Evolutionary conservation across 2,797 vertebrate genomes (phyloP), one percentile per base, ranked within the genome.

Genomic region (Semotilus atromaculatus): DNA sequence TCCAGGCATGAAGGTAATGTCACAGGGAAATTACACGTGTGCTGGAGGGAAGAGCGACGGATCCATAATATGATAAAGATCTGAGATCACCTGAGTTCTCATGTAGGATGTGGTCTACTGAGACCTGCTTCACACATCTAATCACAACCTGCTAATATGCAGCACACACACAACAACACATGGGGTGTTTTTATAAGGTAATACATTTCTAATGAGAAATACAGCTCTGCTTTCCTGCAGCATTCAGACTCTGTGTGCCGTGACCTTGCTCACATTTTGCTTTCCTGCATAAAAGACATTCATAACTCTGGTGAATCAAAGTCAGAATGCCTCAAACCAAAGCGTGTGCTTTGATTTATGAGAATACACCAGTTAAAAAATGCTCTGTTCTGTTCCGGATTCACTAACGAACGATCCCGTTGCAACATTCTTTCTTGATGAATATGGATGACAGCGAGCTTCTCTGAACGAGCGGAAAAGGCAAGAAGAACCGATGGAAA

Each of bases 1-100:
- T 80, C 53, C 64, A 82, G 45, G 77, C 71, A 58, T 73, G 80
- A 80, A 87, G 83, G 74, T 67, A 88, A 74, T 66, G 48, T 80
- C 78, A 81, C 81, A 77, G 36, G 68, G 68, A 86, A 66, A 71
- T 82, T 64, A 75, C 76, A 62, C 8, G 62, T 86, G 81, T 74
- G 84, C 72, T 64, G 64, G 74, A 43, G 48, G 70, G 60, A 58
- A 31, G 67, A 71, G 62, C 31, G 23, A 43, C 18, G n/a, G 53
- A 62, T 70, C n/a, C 29, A n/a, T 19, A 83, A 77, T 66, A 6
- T 43, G 62, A 84, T 84, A 51, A 64, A 85, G 14, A 85, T 80
- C 51, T 45, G 51, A 84, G 36, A 68, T 80, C 83, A 80, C 23
- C 38, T 31, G 76, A 77, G 74, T 34, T 51, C 18, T 77, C 45